phyloP scores from a whole-genome alignment of 2,888 invertebrate species.

The Chaetogeoica ovagalla region DNA sequence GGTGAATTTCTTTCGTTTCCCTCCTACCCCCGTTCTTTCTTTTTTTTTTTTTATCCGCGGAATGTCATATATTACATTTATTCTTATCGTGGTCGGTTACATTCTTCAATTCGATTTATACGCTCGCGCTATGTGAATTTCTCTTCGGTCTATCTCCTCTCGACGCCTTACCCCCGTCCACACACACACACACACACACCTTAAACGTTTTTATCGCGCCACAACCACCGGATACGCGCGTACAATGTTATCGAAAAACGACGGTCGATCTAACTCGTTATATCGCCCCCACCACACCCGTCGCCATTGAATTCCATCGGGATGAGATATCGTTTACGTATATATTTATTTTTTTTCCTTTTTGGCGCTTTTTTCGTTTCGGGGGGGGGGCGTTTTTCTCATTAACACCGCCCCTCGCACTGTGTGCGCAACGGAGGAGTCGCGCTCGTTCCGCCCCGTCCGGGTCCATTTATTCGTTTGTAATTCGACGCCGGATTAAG shows the following conservation, averaged over 20 bases:
- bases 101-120: conserved; percentile 43
- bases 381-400: too few relatives aligned
- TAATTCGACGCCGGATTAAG: too few relatives aligned
- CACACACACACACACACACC: neutral
- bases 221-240: conserved; percentile 41
- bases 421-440: too few relatives aligned
- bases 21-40: neutral
- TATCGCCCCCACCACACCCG: too few relatives aligned
- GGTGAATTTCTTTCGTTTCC: too few relatives aligned
- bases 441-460: too few relatives aligned
- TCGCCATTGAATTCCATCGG: neutral
- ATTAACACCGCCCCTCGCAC: too few relatives aligned
- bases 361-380: conserved; percentile 23
- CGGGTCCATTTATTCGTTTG: too few relatives aligned
- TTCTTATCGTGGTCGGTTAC: conserved; percentile 22
- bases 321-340: neutral
- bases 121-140: conserved; percentile 22
- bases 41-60: conserved; percentile 31
- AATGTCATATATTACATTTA: conserved; percentile 21
- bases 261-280: conserved; percentile 45
- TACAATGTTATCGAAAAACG: conserved; percentile 48
- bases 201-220: conserved; percentile 34
- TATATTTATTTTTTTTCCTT: neutral
- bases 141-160: conserved; percentile 40
- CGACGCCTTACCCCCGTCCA: conserved; percentile 17